Evolutionary conservation across 2,113 vertebrate species (phyloP), one percentile per base, ranked within the genome.

Genomic region (Nesoenas mayeri): DNA sequence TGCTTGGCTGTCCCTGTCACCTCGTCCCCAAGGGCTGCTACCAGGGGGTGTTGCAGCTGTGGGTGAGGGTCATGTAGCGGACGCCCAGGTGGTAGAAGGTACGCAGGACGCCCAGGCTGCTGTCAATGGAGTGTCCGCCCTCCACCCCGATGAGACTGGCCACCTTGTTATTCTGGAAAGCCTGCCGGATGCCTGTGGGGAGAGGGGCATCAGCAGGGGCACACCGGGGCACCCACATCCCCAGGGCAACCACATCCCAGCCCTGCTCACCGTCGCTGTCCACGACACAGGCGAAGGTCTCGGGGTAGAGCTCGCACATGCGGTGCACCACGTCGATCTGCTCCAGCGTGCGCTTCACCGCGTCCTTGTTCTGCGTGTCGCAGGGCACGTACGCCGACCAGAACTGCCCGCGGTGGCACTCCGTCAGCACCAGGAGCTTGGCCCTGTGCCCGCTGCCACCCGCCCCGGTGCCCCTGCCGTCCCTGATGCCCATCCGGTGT

Each of bases 31-130:
- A 50, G 10, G 19, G 25, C 3, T 25, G 17, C 98, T 94, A 99
- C 99, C 99, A 99, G 44, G 99, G 99, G 2, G 99, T 99, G 97
- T 99, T 99, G 95, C 99, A 99, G 97, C 98, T 99, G 97, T 99
- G 99, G 32, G 99, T 99, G 69, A 99, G 98, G 8, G 99, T 99
- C 96, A 99, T 97, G 96, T 99, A 99, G 67, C 99, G 99, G 61
- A 98, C 99, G 0, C 99, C 99, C 95, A 99, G 97, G 12, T 92
- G 97, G 97, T 99, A 99, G 97, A 99, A 98, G 6, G 94, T 96
- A 47, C 99, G 98, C 85, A 99, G 97, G 21, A 98, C 98, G 0
- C 97, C 99, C 96, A 99, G 95, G 95, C 99, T 99, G 98, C 99
- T 99, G 98, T 99, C 99, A 0, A 99, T 98, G 67, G 99, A 99